These are phyloP conservation scores for Decapterus maruadsi DNA, from an alignment of 2,797 vertebrate genomes.

Conservation along the genomic window DNA sequence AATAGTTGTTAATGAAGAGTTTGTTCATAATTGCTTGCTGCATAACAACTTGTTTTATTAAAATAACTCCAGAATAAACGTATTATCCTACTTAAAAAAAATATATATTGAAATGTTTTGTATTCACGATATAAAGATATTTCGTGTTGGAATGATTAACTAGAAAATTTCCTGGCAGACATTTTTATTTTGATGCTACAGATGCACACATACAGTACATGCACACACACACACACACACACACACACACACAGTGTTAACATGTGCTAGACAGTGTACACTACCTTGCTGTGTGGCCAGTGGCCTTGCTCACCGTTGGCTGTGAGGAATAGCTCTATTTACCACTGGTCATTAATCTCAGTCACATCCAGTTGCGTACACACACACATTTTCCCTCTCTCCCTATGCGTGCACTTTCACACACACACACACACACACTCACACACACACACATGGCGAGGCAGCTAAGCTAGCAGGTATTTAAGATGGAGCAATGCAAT, in stretches of 20 bases:
- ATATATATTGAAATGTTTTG: too few species aligned
- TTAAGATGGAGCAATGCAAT: slow-evolving; percentile 75
- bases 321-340: slow-evolving; percentile 80
- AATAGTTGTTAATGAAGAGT: too few species aligned
- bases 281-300: slow-evolving; percentile 64
- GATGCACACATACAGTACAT: not conserved
- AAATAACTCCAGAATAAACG: too few species aligned
- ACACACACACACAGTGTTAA: slow-evolving; percentile 36
- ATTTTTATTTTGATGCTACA: not conserved
- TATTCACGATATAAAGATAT: too few species aligned
- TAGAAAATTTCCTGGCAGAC: too few species aligned
- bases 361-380: slow-evolving; percentile 65
- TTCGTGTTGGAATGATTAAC: too few species aligned
- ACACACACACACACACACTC: slow-evolving; percentile 30
- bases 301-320: slow-evolving; percentile 73
- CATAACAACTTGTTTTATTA: too few species aligned
- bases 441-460: slow-evolving; percentile 39
- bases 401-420: slow-evolving; percentile 5
- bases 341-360: slow-evolving; percentile 79
- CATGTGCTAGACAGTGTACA: slow-evolving; percentile 23
- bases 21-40: too few species aligned
- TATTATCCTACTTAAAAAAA: too few species aligned
- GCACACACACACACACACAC: slow-evolving; percentile 9
- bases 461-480: slow-evolving; percentile 56
- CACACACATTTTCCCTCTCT: slow-evolving; percentile 14